These are phyloP conservation scores for Pheosia tremula DNA, from an alignment of 2,888 invertebrate species.

Conservation along the genomic window DNA sequence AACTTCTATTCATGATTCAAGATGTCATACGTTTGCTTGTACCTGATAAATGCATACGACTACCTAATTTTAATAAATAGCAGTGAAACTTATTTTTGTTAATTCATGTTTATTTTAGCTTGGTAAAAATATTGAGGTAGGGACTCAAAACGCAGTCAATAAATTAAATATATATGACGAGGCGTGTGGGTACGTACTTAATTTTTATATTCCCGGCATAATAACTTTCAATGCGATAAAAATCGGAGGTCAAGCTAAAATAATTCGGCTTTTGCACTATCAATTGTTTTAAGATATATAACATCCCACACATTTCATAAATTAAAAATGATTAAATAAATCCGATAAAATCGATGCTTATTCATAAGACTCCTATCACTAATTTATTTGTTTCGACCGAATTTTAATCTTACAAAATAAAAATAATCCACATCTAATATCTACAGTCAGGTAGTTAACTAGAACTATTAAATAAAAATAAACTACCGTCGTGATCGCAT, in stretches of 20 bases:
- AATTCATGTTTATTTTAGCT: neutral
- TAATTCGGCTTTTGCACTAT: neutral
- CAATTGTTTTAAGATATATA: no score
- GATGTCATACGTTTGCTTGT: no score
- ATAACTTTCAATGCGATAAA: neutral
- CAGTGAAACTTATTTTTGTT: no score
- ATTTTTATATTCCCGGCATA: neutral
- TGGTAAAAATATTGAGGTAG: no score
- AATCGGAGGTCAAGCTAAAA: neutral
- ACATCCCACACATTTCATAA: no score
- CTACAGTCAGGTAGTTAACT: conserved; percentile 49
- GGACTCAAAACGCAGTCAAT: neutral
- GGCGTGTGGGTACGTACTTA: neutral
- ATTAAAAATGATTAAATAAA: neutral
- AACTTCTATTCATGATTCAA: no score
- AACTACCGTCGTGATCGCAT: conserved; percentile 67
- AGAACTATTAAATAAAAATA: conserved; percentile 72
- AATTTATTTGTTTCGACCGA: conserved; percentile 6
- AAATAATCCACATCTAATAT: conserved; percentile 39
- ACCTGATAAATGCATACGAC: no score
- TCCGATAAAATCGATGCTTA: neutral
- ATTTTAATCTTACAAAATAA: neutral
- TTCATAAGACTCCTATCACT: conserved; percentile 3
- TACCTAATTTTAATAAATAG: no score
- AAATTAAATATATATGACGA: neutral